Conservation (phyloP, 1,140 invertebrate genomes). For the Polyergus mexicanus region DNA sequence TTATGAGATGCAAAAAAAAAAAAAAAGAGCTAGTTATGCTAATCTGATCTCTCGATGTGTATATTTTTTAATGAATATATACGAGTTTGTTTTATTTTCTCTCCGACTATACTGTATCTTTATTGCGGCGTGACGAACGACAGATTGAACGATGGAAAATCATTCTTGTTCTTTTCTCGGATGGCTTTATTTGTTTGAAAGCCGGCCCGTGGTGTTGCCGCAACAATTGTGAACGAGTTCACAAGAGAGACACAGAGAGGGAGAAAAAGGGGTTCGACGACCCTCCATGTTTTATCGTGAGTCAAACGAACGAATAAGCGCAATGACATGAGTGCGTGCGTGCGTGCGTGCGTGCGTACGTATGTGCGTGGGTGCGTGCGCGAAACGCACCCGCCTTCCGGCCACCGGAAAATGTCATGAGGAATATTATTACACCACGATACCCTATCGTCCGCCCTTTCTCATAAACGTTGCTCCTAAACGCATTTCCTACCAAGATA, state of each 20-base stretch:
- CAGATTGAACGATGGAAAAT: slow-evolving; percentile 37
- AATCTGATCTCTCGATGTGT: background rate
- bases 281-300: slow-evolving; percentile 71
- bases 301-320: slow-evolving; percentile 74
- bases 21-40: background rate
- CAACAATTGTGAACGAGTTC: slow-evolving; percentile 57
- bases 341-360: background rate
- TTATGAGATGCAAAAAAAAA: background rate
- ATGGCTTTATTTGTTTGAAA: slow-evolving; percentile 63
- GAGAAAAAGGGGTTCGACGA: slow-evolving; percentile 73
- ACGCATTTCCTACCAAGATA: slow-evolving; percentile 58
- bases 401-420: slow-evolving; percentile 80
- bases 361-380: slow-evolving; percentile 63
- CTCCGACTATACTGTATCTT: slow-evolving; percentile 23
- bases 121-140: slow-evolving; percentile 29
- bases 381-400: slow-evolving; percentile 75
- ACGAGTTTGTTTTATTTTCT: too few species aligned
- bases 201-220: slow-evolving; percentile 51
- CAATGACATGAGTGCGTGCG: slow-evolving; percentile 24
- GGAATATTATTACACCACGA: slow-evolving; percentile 73
- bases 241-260: slow-evolving; percentile 5
- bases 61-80: slow-evolving; percentile 17
- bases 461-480: slow-evolving; percentile 38
- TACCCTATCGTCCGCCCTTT: slow-evolving; percentile 51
- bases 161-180: slow-evolving; percentile 22